Percentiles rank a stretch among this genome's conserved stretches.
These are phyloP conservation scores for Leuciscus idus DNA, from an alignment of 2,113 vertebrate species.

Conservation along the genomic window DNA sequence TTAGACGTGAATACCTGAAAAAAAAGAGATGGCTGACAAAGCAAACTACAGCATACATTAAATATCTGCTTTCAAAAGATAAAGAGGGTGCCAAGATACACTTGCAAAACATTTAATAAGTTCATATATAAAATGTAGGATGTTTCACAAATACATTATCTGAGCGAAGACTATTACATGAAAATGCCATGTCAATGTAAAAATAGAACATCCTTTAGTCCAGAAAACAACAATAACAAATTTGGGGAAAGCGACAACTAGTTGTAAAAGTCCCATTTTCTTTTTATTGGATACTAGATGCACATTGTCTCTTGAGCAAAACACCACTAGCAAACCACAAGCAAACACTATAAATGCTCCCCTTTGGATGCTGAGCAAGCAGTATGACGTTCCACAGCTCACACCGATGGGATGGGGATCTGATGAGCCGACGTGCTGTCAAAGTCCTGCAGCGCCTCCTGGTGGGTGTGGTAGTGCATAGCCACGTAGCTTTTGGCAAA, in stretches of 20 bases:
- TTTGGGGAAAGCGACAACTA: slow-evolving; percentile 43
- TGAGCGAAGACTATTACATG: slow-evolving; percentile 53
- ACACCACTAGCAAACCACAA: slow-evolving; percentile 29
- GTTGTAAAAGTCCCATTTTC: not conserved
- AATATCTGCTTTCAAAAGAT: not conserved
- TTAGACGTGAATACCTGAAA: not conserved
- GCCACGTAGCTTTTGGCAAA: slow-evolving; percentile 86
- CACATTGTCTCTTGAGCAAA: slow-evolving; percentile 34
- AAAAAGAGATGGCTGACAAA: not conserved
- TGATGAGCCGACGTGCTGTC: slow-evolving; percentile 81
- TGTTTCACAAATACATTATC: slow-evolving; percentile 69
- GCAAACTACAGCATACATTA: not conserved
- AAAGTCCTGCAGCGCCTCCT: slow-evolving; percentile 80
- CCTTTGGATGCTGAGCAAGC: slow-evolving; percentile 3
- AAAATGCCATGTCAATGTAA: slow-evolving; percentile 63
- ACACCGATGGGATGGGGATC: slow-evolving; percentile 89
- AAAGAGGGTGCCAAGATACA: slow-evolving; percentile 47
- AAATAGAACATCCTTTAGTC: slow-evolving; percentile 60
- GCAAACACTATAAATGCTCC: slow-evolving; percentile 18
- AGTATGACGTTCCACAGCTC: slow-evolving; percentile 27
- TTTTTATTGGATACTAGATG: slow-evolving; percentile 21
- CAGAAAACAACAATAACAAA: slow-evolving; percentile 46
- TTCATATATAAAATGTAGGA: slow-evolving; percentile 68
- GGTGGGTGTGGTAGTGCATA: slow-evolving; percentile 87
- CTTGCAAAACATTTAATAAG: slow-evolving; percentile 76